Percentiles rank a stretch among this genome's conserved stretches.
phyloP scores from a whole-genome alignment of 2,888 invertebrate species.

The Drosophila lacicola region DNA sequence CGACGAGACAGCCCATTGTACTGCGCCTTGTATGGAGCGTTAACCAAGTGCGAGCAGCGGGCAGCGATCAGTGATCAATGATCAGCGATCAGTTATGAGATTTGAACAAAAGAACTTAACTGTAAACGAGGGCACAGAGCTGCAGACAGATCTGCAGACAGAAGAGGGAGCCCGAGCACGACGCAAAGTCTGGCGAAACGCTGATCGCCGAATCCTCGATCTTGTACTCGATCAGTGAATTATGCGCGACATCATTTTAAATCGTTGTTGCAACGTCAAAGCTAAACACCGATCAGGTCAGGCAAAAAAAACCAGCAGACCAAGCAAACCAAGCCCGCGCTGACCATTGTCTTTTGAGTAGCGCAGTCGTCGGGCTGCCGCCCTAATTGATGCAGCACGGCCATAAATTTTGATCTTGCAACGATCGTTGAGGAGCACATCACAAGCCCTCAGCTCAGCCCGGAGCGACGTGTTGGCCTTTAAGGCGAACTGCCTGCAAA shows the following conservation, averaged over 20 bases:
- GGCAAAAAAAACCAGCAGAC: slow-evolving; percentile 31
- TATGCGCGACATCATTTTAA: slow-evolving; percentile 83
- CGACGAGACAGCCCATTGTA: slow-evolving; percentile 42
- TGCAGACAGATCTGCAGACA: slow-evolving; percentile 10
- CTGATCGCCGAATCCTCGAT: slow-evolving; percentile 52
- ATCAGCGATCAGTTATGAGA: slow-evolving; percentile 73
- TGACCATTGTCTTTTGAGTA: slow-evolving; percentile 71
- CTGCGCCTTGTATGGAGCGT: slow-evolving; percentile 58
- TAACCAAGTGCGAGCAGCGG: slow-evolving; percentile 63
- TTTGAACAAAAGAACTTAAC: slow-evolving; percentile 79
- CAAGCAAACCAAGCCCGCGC: slow-evolving; percentile 7
- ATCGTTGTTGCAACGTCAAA: slow-evolving; percentile 79
- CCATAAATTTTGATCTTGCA: slow-evolving; percentile 82
- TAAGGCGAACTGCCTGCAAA: slow-evolving; percentile 44
- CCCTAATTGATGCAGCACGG: slow-evolving; percentile 85
- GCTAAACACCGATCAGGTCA: slow-evolving; percentile 78
- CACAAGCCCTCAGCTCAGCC: slow-evolving; percentile 17
- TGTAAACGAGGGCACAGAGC: slow-evolving; percentile 65
- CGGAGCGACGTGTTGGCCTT: slow-evolving; percentile 54
- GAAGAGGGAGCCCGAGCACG: slow-evolving; percentile 44
- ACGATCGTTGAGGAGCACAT: slow-evolving; percentile 38
- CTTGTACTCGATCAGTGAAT: slow-evolving; percentile 74
- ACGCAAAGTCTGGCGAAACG: slow-evolving; percentile 71
- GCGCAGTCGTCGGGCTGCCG: slow-evolving; percentile 61
- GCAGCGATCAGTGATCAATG: slow-evolving; percentile 14